Conservation (phyloP, 2,888 invertebrate species). For the Mesoligia furuncula region DNA sequence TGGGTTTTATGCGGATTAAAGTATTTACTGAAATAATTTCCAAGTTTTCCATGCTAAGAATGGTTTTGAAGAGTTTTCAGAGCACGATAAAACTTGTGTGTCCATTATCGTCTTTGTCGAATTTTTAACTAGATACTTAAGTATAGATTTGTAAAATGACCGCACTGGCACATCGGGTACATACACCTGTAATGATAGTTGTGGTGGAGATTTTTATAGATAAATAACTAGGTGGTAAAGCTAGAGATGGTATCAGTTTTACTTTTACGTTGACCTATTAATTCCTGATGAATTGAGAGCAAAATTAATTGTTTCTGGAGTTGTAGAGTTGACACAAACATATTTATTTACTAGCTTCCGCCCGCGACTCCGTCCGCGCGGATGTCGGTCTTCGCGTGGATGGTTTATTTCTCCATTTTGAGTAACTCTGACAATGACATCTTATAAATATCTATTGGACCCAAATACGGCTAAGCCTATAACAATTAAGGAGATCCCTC, state of each 20-base stretch:
- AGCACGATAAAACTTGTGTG: not conserved
- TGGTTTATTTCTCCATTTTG: no score
- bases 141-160: no score
- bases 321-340: not conserved
- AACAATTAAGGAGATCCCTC: no score
- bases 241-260: not conserved
- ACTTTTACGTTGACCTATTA: not conserved
- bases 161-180: no score
- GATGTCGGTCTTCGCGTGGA: no score
- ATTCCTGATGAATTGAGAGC: not conserved
- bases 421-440: no score
- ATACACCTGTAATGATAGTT: no score
- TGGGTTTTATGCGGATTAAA: conserved; percentile 31
- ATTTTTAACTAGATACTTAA: not conserved
- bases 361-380: no score
- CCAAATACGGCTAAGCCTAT: no score
- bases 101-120: not conserved
- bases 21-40: conserved; percentile 5
- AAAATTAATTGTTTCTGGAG: not conserved
- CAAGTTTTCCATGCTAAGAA: not conserved
- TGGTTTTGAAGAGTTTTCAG: not conserved
- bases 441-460: no score
- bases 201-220: no score
- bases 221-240: not conserved
- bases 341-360: no score